phyloP scores from a whole-genome alignment of 2,113 vertebrate genomes.

The Neogale vison region DNA sequence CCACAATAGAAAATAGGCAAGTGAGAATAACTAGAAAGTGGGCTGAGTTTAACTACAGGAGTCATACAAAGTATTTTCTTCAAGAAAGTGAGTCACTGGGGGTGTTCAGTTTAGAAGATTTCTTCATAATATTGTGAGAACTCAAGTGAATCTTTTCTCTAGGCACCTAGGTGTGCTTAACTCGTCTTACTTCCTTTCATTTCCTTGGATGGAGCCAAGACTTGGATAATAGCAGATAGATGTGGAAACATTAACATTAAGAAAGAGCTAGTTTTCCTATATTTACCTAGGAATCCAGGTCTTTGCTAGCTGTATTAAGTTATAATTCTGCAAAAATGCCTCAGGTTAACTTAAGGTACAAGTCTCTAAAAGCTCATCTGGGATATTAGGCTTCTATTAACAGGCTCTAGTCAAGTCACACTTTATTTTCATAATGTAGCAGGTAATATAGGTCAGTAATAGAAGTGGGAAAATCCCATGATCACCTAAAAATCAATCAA shows the following conservation, averaged over 20 bases:
- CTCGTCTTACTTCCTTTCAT: background rate
- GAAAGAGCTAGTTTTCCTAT: conserved; percentile 6
- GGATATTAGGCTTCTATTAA: conserved; percentile 58
- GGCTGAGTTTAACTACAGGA: conserved; percentile 13
- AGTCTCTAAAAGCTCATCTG: conserved; percentile 54
- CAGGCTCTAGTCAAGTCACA: conserved; percentile 20
- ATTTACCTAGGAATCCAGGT: background rate
- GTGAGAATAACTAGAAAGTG: conserved; percentile 12
- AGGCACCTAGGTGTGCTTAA: background rate
- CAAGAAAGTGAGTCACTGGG: background rate
- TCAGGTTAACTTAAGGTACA: conserved; percentile 52
- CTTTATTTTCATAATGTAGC: conserved; percentile 52
- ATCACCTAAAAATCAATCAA: conserved; percentile 58
- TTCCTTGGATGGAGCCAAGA: conserved; percentile 42
- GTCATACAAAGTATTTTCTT: conserved; percentile 11
- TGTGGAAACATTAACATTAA: background rate
- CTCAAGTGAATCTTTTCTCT: conserved; percentile 42
- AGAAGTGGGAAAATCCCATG: conserved; percentile 43
- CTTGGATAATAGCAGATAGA: background rate
- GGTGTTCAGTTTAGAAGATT: background rate
- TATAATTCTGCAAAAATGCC: conserved; percentile 60
- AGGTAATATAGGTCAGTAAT: conserved; percentile 65
- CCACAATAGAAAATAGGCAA: background rate
- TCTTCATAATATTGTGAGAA: conserved; percentile 57
- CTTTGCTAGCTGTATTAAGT: conserved; percentile 41